phyloP scores from a whole-genome alignment of 2,113 vertebrate species.

The Panurus biarmicus region DNA sequence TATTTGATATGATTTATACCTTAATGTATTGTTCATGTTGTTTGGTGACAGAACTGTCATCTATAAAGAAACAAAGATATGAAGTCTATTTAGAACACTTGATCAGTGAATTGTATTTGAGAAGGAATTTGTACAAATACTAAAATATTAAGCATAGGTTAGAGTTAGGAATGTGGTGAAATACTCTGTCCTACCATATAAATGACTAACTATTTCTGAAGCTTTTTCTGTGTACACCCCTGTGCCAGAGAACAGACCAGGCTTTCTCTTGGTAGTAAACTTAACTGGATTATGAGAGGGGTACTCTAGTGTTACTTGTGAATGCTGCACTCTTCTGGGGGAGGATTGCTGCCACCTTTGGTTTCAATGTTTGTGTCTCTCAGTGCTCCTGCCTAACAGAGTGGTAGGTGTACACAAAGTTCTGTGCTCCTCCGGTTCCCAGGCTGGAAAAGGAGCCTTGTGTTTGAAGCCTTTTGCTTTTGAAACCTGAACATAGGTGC shows the following conservation, averaged over 20 bases:
- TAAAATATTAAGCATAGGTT: not conserved
- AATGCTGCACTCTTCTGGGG: not conserved
- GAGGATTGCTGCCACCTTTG: not conserved
- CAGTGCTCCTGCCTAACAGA: not conserved
- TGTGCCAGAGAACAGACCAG: not conserved
- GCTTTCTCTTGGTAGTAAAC: not conserved
- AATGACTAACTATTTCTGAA: not conserved
- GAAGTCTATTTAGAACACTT: not conserved
- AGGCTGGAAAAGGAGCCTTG: not conserved
- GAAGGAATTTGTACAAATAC: not conserved
- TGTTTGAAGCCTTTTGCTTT: not conserved
- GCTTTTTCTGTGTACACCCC: not conserved
- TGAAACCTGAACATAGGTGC: not conserved
- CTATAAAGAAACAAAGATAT: not conserved
- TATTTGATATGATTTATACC: not conserved
- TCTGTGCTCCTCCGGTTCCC: not conserved
- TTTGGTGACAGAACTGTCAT: not conserved
- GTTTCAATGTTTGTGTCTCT: not conserved
- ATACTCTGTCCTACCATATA: not conserved
- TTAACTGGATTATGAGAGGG: not conserved
- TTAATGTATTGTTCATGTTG: not conserved
- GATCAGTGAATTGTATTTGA: not conserved
- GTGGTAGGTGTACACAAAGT: not conserved
- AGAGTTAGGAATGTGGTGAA: not conserved
- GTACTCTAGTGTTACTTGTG: not conserved